Evolutionary conservation across 2,113 vertebrate species (phyloP), one percentile per base, ranked within the genome.

Genomic region (Ciconia maguari): DNA sequence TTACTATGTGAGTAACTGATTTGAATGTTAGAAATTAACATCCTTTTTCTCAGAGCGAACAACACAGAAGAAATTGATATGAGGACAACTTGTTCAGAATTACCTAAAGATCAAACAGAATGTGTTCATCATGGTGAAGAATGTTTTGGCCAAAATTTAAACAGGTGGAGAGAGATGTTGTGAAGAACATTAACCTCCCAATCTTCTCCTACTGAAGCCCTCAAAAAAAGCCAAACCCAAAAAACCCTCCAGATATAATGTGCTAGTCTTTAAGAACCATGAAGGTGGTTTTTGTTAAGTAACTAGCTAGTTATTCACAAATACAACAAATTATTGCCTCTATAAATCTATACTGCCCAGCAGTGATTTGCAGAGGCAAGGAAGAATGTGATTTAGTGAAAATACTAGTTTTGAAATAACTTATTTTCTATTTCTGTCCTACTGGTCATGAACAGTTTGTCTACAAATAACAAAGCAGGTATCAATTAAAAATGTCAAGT

Each of bases 1-100:
- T 38, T 26, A 74, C 22, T 71, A 0, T n/a, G 41, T 15, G 51
- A 41, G 30, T 34, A 61, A 26, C 14, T 64, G 19, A 71, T 62
- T 29, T 64, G 52, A 64, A 3, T 54, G 16, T 41, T 58, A 52
- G 25, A 49, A 38, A 70, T 34, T 6, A 70, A 30, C 38, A 41
- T 42, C 9, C 24, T 89, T 85, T 88, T 58, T 65, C 29, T 42
- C 32, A 19, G 44, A 91, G 27, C 36, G 11, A 66, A 27, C 1
- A 3, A 30, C 22, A 4, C 1, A 41, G 42, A 58, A 61, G 36
- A 51, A 81, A 62, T 8, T 22, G 7, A 13, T 70, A 16, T 0
- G 5, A 78, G n/a, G 64, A 13, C n/a, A 83, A 14, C 26, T 75
- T 65, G 42, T 58, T 60, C 65, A 27, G 51, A 65, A 21, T 93